Conservation (phyloP, 2,113 vertebrate genomes). For the Sminthopsis crassicaudata region DNA sequence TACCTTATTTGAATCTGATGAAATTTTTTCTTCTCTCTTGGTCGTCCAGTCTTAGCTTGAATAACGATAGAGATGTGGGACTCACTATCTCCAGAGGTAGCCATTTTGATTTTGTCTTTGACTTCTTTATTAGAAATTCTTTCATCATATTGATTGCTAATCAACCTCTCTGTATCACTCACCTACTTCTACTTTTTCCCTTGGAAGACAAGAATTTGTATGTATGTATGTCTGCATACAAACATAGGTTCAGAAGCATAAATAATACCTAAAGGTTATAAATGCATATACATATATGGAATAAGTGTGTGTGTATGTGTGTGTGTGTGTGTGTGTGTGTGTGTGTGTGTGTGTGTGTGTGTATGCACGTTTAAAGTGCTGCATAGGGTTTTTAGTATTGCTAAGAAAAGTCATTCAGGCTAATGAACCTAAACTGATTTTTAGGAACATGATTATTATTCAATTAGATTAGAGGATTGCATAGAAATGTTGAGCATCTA, state of each 20-base stretch:
- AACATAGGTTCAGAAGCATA: too few relatives aligned
- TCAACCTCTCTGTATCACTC: background rate
- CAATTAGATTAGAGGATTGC: background rate
- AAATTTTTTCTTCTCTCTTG: background rate
- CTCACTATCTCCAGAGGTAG: background rate
- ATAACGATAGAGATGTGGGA: background rate
- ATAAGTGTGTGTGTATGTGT: background rate
- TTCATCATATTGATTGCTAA: background rate
- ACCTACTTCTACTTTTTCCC: background rate
- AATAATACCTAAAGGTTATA: too few relatives aligned
- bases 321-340: too few relatives aligned
- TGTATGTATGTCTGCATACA: background rate
- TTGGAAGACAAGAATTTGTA: background rate
- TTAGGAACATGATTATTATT: background rate
- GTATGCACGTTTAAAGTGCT: background rate
- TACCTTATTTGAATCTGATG: background rate
- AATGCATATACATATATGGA: too few relatives aligned
- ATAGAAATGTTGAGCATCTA: background rate
- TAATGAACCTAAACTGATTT: background rate
- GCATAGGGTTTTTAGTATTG: background rate
- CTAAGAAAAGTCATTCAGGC: background rate
- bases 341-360: too few relatives aligned
- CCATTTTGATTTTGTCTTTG: too few relatives aligned
- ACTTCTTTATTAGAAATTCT: background rate
- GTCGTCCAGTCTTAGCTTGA: background rate